A percentile compares a stretch with the other conserved stretches of the same genome.
Conservation (phyloP, 2,888 invertebrate species). For the Synergus itoensis region DNA sequence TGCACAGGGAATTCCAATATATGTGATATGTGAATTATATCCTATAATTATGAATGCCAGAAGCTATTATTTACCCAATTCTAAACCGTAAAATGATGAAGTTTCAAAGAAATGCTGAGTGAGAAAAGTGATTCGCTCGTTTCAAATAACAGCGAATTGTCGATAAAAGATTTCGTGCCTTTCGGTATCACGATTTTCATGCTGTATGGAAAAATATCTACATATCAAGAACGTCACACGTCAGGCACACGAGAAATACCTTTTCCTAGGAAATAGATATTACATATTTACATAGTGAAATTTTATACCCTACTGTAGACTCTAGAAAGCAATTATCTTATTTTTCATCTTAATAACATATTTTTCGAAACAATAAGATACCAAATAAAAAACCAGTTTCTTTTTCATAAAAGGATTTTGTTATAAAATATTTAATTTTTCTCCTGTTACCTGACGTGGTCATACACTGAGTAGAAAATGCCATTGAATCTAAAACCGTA, state of each 20-base stretch:
- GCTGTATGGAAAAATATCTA: slow-evolving; percentile 61
- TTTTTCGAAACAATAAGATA: neutral
- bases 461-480: neutral
- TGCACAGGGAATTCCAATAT: neutral
- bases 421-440: neutral
- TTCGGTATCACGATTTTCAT: slow-evolving; percentile 66
- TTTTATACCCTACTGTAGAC: neutral
- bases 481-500: neutral
- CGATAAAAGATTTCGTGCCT: slow-evolving; percentile 59
- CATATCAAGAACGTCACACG: slow-evolving; percentile 52
- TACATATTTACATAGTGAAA: neutral
- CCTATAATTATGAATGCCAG: neutral
- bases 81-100: neutral
- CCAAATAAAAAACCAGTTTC: neutral
- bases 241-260: slow-evolving; percentile 48
- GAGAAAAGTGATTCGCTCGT: slow-evolving; percentile 30
- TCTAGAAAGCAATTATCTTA: neutral
- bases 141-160: slow-evolving; percentile 21
- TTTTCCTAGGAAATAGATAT: slow-evolving; percentile 1
- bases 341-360: neutral
- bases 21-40: neutral
- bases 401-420: neutral
- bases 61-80: neutral
- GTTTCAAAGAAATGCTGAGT: neutral
- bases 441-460: neutral